Percentiles rank a stretch among this genome's conserved stretches.
phyloP scores from a whole-genome alignment of 2,888 invertebrate genomes.

The Aromia moschata region DNA sequence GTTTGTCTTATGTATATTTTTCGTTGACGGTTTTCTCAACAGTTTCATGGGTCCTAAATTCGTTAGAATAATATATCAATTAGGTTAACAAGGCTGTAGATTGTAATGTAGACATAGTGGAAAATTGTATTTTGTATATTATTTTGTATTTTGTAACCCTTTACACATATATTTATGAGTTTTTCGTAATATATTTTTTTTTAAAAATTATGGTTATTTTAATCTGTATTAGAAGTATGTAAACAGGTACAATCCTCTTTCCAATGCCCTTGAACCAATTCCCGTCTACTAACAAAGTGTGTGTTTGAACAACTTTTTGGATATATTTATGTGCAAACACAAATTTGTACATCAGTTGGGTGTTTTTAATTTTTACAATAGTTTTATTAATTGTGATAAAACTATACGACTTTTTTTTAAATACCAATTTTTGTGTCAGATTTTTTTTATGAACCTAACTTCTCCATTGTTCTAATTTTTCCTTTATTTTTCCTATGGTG shows the following conservation, averaged over 20 bases:
- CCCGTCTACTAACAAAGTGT: conserved; percentile 45
- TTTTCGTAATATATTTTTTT: conserved; percentile 18
- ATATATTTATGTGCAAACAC: conserved; percentile 33
- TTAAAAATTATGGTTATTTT: conserved; percentile 14
- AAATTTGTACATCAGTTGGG: conserved; percentile 16
- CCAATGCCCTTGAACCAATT: conserved; percentile 20
- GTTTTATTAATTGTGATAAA: conserved; percentile 26
- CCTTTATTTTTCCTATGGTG: conserved; percentile 39
- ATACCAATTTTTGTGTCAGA: too few relatives aligned
- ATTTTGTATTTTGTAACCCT: conserved; percentile 15
- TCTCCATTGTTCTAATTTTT: conserved; percentile 31
- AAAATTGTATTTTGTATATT: conserved; percentile 20
- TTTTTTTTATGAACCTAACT: conserved; percentile 41
- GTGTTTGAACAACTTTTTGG: conserved; percentile 37
- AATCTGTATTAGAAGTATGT: conserved; percentile 23
- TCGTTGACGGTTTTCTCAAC: neutral
- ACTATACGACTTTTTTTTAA: too few relatives aligned
- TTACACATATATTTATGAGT: conserved; percentile 9
- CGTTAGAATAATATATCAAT: neutral
- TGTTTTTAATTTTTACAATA: conserved; percentile 20
- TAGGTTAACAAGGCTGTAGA: neutral
- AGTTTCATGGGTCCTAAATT: conserved; percentile 12
- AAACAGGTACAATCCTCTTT: conserved; percentile 1
- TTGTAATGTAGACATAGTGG: conserved; percentile 9
- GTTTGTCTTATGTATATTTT: conserved; percentile 3